Evolutionary conservation across 2,113 vertebrate species (phyloP), one percentile per base, ranked within the genome.

Genomic region (Erinaceus europaeus): DNA sequence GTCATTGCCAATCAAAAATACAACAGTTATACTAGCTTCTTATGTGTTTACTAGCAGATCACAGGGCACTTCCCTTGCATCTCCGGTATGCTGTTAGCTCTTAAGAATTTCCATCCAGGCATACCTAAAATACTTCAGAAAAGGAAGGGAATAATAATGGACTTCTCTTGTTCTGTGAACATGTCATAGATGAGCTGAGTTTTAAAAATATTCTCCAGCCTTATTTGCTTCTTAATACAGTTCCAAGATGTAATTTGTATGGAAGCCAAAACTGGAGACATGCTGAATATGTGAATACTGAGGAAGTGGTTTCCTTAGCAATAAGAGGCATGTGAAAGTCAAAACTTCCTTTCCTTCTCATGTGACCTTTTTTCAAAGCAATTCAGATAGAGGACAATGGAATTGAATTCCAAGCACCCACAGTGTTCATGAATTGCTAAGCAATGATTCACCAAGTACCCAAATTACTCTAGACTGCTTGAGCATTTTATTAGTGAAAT

Each of bases 301-400:
- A 96, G 96, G 96, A 97, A 97, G 95, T 97, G 94, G 97, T 97
- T 97, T 97, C 97, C 97, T 92, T 97, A 97, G 97, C 95, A 97
- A 96, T 97, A 97, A 97, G 92, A 96, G 96, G 94, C 97, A 97
- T 97, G 97, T 97, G 97, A 97, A 97, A 97, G 96, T 97, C 97
- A 97, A 97, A 97, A 97, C 97, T 97, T 97, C 97, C 97, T 97
- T 95, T 97, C 96, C 96, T 94, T 94, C 95, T 96, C 96, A 96
- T 97, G 96, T 97, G 97, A 97, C 97, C 96, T 97, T 94, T 96
- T 96, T 96, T 92, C 95, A 96, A 97, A 97, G 97, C 95, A 95
- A 96, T 96, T 97, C 96, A 96, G 93, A 95, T 78, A 9, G 13
- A 89, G 95, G 95, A 97, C 97, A 97, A 97, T 96, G 89, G 95